Conservation (phyloP, 2,797 vertebrate genomes). For the Lithobates sylvaticus region DNA sequence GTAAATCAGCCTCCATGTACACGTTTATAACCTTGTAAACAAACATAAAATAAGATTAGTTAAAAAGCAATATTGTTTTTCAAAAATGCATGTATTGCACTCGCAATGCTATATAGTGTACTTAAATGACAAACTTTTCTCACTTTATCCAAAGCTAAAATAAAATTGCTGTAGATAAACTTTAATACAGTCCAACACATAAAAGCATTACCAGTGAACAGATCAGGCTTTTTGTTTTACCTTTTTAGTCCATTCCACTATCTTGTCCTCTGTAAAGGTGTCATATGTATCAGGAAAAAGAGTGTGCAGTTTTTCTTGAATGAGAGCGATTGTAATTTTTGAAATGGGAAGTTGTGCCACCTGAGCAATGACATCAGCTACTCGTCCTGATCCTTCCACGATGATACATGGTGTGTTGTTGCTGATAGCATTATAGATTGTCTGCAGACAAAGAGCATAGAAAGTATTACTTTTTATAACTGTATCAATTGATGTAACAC, state of each 20-base stretch:
- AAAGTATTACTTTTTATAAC: not conserved
- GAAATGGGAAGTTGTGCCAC: conserved; percentile 79
- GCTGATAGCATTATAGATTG: conserved; percentile 89
- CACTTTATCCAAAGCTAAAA: no score
- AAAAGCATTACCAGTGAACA: not conserved
- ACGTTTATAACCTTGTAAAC: no score
- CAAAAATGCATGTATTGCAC: no score
- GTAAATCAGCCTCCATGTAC: no score
- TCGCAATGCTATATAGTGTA: no score
- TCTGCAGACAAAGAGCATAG: conserved; percentile 74
- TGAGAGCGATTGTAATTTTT: conserved; percentile 80
- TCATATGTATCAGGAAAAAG: conserved; percentile 84
- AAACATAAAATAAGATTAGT: no score
- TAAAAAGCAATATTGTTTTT: no score
- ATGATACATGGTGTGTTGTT: conserved; percentile 91
- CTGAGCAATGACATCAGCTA: conserved; percentile 91
- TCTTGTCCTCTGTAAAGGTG: conserved; percentile 75
- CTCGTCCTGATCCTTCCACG: conserved; percentile 91
- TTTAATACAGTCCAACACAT: not conserved
- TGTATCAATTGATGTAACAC: no score
- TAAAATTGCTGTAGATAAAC: no score
- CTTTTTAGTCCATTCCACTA: conserved; percentile 94
- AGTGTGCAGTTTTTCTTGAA: conserved; percentile 80
- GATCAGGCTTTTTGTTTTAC: conserved; percentile 69
- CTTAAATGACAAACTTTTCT: no score